Conservation (phyloP, 1,140 invertebrate species). For the Penaeus indicus region DNA sequence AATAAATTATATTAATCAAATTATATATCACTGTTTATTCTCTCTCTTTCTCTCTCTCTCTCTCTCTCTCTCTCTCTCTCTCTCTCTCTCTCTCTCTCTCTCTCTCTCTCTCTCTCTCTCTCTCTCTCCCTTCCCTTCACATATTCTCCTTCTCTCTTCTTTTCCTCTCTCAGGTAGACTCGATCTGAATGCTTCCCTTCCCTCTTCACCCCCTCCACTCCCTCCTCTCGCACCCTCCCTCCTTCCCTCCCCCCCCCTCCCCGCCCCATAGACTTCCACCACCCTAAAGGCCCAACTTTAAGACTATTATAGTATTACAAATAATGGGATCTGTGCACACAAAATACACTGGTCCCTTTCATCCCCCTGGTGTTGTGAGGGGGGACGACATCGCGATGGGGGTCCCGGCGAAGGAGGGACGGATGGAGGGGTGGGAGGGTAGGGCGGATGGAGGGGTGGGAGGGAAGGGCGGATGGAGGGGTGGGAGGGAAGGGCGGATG, state of each 20-base stretch:
- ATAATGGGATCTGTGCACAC: slow-evolving; percentile 64
- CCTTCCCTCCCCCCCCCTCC: slow-evolving; percentile 7
- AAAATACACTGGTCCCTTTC: slow-evolving; percentile 63
- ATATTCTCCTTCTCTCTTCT: slow-evolving; percentile 4
- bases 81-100: neutral
- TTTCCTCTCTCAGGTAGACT: neutral
- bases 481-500: neutral
- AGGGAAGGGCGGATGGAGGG: neutral
- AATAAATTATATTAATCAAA: neutral
- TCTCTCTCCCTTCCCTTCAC: neutral
- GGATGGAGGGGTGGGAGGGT: neutral
- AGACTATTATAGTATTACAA: slow-evolving; percentile 61
- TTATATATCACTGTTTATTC: neutral
- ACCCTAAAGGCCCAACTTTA: slow-evolving; percentile 32
- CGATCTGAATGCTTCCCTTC: neutral
- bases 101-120: neutral
- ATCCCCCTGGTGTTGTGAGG: slow-evolving; percentile 52
- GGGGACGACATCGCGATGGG: slow-evolving; percentile 26
- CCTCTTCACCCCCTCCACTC: neutral
- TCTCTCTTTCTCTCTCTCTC: slow-evolving; percentile 11
- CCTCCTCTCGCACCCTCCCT: slow-evolving; percentile 12
- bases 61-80: neutral
- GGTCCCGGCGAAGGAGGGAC: neutral
- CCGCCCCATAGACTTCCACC: neutral
- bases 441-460: neutral